phyloP scores from a whole-genome alignment of 2,888 invertebrate genomes.

The Polietes domitor region DNA sequence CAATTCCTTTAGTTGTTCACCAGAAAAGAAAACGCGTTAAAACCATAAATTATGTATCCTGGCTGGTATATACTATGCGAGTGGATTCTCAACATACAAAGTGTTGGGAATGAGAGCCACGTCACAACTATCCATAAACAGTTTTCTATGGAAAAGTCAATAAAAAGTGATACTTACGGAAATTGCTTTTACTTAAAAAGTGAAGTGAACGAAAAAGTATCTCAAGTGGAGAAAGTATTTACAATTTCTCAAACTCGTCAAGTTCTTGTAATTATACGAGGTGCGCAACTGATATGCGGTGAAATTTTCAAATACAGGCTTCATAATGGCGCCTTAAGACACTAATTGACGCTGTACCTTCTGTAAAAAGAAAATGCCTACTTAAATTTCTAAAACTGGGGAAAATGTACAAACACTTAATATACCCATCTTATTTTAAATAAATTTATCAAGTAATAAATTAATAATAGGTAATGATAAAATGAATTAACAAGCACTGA shows the following conservation, averaged over 20 bases:
- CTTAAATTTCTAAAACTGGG: too few relatives aligned
- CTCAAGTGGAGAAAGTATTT: background rate
- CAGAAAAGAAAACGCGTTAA: background rate
- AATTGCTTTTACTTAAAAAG: slow-evolving; percentile 26
- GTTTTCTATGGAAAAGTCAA: slow-evolving; percentile 20
- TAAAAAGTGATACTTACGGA: slow-evolving; percentile 21
- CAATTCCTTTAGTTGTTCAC: background rate
- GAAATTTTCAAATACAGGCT: too few relatives aligned
- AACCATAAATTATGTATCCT: background rate
- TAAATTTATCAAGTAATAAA: too few relatives aligned
- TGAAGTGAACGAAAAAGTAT: background rate
- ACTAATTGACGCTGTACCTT: too few relatives aligned
- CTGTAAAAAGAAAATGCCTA: too few relatives aligned
- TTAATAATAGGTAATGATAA: too few relatives aligned
- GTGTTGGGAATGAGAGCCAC: background rate
- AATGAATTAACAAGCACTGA: too few relatives aligned
- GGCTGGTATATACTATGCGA: background rate
- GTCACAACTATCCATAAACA: background rate
- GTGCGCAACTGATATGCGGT: too few relatives aligned
- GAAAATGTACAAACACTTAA: too few relatives aligned
- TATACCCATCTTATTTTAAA: too few relatives aligned
- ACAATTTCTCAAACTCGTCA: background rate
- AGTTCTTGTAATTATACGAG: background rate
- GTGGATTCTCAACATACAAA: background rate
- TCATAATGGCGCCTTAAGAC: too few relatives aligned